Conservation (phyloP, 2,113 vertebrate genomes). For the Chrysemys picta region DNA sequence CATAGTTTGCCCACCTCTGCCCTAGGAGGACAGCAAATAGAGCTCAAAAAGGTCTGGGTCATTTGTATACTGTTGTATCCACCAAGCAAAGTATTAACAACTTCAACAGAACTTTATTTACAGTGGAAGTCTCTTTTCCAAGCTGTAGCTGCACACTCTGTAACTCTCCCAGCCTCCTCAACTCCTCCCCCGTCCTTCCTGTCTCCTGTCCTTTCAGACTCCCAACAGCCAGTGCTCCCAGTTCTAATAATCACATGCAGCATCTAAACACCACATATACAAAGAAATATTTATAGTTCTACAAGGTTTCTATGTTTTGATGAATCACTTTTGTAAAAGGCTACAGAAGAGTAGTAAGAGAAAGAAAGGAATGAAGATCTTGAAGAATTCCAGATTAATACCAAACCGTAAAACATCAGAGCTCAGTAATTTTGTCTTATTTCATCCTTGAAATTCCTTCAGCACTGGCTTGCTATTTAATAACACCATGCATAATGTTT, state of each 20-base stretch:
- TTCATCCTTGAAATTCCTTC: conserved; percentile 16
- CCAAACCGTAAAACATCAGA: not conserved
- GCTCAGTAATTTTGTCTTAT: not conserved
- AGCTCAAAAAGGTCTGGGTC: not conserved
- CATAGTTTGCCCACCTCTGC: too few species aligned
- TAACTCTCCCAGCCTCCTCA: too few species aligned
- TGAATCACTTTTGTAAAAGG: not conserved
- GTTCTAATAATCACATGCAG: too few species aligned
- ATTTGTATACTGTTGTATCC: not conserved
- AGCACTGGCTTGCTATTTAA: conserved; percentile 36
- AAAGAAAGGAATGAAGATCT: not conserved
- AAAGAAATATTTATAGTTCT: not conserved
- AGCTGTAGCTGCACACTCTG: too few species aligned
- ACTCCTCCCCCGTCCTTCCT: too few species aligned
- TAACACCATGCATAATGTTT: conserved; percentile 36
- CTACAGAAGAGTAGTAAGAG: not conserved
- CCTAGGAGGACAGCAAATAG: not conserved
- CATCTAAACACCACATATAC: not conserved
- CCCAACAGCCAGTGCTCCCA: too few species aligned
- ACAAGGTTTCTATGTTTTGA: not conserved
- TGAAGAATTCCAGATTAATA: not conserved
- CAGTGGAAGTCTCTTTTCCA: too few species aligned
- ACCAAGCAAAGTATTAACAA: too few species aligned
- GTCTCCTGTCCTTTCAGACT: too few species aligned
- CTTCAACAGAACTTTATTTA: too few species aligned